Conservation (phyloP, 2,797 vertebrate genomes). For the Avahi laniger region DNA sequence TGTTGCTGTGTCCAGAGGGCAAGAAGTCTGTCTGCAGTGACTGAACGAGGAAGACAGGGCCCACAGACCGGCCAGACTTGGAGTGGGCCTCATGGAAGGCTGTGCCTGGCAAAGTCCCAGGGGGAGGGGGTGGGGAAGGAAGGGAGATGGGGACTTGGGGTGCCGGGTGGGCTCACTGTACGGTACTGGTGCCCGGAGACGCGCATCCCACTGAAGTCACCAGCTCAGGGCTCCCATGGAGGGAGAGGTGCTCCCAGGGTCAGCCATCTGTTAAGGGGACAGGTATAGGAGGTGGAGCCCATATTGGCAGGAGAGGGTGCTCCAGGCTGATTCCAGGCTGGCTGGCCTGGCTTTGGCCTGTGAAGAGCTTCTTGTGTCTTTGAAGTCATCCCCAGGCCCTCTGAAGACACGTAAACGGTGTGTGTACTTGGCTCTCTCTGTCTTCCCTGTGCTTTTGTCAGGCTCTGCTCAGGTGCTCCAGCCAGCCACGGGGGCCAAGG, state of each 20-base stretch:
- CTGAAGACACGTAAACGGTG: not conserved
- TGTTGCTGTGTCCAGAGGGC: not conserved
- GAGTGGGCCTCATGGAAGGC: not conserved
- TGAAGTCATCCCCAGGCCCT: not conserved
- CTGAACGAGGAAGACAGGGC: not conserved
- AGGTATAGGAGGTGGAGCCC: not conserved
- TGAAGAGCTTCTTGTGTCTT: not conserved
- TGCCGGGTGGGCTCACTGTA: not conserved
- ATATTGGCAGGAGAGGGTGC: not conserved
- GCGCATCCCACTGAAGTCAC: not conserved
- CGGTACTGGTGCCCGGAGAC: not conserved
- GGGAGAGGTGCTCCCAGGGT: not conserved
- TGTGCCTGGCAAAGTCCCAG: not conserved
- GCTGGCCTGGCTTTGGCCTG: not conserved
- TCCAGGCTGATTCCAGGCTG: accelerated
- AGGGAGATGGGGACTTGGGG: not conserved
- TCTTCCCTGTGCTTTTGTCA: not conserved
- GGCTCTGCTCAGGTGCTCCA: not conserved
- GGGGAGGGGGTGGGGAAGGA: too few relatives aligned
- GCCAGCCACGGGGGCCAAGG: not conserved
- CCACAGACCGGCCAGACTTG: not conserved
- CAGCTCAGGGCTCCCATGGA: too few relatives aligned
- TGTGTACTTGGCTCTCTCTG: not conserved
- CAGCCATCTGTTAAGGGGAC: not conserved
- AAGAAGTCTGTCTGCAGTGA: not conserved